phyloP scores from a whole-genome alignment of 2,113 vertebrate species.

The Ptilorrhoa leucosticta region DNA sequence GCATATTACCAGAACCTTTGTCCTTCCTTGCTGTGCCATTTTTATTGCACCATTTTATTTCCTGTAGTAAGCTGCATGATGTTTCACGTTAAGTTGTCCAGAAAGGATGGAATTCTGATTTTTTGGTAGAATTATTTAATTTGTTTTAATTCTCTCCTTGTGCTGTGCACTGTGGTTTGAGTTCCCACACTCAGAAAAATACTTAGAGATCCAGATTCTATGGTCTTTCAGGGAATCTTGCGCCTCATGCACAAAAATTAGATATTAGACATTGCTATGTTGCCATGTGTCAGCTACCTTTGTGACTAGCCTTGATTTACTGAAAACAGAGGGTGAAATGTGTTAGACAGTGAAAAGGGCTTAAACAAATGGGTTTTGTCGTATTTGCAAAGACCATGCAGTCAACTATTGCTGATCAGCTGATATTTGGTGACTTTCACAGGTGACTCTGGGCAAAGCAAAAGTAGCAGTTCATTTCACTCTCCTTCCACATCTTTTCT shows the following conservation, averaged over 20 bases:
- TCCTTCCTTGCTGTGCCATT: neutral
- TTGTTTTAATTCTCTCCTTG: neutral
- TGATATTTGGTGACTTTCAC: neutral
- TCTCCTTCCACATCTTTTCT: neutral
- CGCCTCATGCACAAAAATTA: neutral
- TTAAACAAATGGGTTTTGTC: neutral
- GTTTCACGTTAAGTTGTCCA: neutral
- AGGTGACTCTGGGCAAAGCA: neutral
- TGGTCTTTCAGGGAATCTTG: neutral
- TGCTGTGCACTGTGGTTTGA: neutral
- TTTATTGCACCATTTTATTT: neutral
- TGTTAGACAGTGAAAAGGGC: neutral
- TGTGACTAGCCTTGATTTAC: neutral
- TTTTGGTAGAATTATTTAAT: neutral
- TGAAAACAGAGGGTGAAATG: neutral
- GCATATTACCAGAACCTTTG: constrained; percentile 28
- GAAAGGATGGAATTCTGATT: neutral
- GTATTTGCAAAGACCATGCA: neutral
- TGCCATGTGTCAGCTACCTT: neutral
- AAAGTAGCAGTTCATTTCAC: neutral
- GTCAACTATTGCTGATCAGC: neutral
- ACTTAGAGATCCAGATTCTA: neutral
- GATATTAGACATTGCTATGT: neutral
- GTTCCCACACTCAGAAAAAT: neutral
- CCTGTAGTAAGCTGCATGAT: neutral